Base-by-base conservation (phyloP, 2,888 invertebrate genomes). In the Microdon myrmicae region DNA sequence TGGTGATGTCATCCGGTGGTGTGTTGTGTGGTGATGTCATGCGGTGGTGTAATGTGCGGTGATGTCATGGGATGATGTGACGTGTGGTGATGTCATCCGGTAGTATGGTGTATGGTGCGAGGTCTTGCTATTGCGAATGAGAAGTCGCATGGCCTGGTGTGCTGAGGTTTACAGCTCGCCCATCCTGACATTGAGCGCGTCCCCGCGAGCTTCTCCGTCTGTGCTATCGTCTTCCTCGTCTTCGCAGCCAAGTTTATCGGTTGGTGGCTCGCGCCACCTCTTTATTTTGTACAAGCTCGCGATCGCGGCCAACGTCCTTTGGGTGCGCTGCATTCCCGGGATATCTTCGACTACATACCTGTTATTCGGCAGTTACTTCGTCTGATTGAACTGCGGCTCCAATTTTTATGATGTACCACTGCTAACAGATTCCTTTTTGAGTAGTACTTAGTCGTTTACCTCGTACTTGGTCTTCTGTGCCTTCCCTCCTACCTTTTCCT, bases 391-490 rank as follows among this genome's bases (percentile, higher is more conserved):
- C 29, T 3, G 13, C 7, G 5, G 7, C 4, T 29, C 48, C 2
- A 68, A 32, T 16, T 66, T 68, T n/a, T 51, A 10, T 13, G 32
- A 32, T 3, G 16, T 19, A n/a, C n/a, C n/a, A n/a, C n/a, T 16
- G 16, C 19, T 14, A 9, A 23, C 13, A 7, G 32, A 19, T 6
- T 67, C 66, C 13, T 59, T 45, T 47, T 35, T 31, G 19, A 47
- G 37, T 9, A 67, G 45, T 10, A 55, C 37, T 8, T 55, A 20
- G 12, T 55, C 41, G n/a, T 28, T 14, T 38, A 31, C 32, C 1
- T 6, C 6, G 9, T 59, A 48, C 17, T 25, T 14, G n/a, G 47
- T 12, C 14, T 19, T 5, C 44, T 10, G 23, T 66, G 48, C 12
- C 22, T 31, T n/a, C 32, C 8, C 9, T 67, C 59, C 17, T 59